Evolutionary conservation across 2,113 vertebrate genomes (phyloP).

Genomic region (Otocyon megalotis): DNA sequence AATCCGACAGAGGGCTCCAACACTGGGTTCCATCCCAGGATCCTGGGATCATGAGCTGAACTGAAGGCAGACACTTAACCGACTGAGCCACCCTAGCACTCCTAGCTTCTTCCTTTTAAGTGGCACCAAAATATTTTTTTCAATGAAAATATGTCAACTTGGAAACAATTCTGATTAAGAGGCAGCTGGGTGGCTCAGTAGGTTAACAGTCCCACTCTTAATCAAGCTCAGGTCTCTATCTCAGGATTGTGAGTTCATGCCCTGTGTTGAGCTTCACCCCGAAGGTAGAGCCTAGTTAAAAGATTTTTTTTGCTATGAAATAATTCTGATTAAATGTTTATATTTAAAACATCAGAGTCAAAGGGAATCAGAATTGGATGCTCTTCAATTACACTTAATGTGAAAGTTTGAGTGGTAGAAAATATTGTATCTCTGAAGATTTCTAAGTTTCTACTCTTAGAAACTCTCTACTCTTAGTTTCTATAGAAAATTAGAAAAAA

Average conservation of each 20-base stretch:
- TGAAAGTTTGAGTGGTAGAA: neutral
- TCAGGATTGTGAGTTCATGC: neutral
- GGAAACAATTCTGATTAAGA: slow-evolving; percentile 4
- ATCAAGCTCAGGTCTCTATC: neutral
- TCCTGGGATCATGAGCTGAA: too few species aligned
- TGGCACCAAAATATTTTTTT: neutral
- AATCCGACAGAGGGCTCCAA: too few species aligned
- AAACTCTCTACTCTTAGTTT: too few species aligned
- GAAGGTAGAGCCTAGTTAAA: neutral
- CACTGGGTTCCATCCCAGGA: too few species aligned
- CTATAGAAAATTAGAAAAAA: neutral
- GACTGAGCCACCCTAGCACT: too few species aligned
- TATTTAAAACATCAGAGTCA: slow-evolving; percentile 31
- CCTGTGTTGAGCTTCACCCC: neutral
- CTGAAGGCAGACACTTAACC: too few species aligned
- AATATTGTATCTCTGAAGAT: neutral
- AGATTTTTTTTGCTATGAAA: neutral
- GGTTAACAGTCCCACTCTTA: neutral
- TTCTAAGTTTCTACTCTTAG: neutral
- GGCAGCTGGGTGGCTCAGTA: neutral
- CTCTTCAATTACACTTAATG: neutral
- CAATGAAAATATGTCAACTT: neutral
- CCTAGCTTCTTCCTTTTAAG: neutral
- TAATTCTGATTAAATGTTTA: neutral
- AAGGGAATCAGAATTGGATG: neutral